These are phyloP conservation scores for Lipotes vexillifer DNA, from an alignment of 2,113 vertebrate species.

Conservation along the genomic window DNA sequence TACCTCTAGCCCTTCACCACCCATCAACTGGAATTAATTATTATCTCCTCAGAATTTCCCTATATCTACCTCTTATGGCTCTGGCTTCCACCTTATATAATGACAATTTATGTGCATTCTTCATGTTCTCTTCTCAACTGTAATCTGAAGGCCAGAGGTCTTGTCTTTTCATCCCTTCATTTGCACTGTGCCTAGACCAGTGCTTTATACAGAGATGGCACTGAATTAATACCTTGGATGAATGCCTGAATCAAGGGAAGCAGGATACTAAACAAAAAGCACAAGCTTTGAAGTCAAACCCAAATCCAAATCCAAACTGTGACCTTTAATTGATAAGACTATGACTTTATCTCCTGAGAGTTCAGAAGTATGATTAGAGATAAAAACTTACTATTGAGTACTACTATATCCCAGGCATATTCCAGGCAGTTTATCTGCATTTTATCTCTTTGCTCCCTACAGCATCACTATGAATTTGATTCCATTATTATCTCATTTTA, in stretches of 20 bases:
- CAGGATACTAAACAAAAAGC: neutral
- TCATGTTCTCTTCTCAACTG: neutral
- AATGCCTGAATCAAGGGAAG: neutral
- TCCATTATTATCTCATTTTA: neutral
- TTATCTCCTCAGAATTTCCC: neutral
- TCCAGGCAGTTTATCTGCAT: neutral
- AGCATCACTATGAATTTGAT: neutral
- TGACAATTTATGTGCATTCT: neutral
- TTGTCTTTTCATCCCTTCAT: neutral
- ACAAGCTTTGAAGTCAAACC: neutral
- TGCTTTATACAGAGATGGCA: neutral
- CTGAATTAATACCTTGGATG: neutral
- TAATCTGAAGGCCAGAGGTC: neutral
- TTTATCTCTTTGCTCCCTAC: neutral
- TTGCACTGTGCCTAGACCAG: neutral
- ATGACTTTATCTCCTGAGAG: neutral
- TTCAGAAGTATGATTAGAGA: neutral
- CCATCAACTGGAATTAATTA: neutral
- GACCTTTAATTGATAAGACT: neutral
- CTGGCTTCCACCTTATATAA: neutral
- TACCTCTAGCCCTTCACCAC: rapidly evolving
- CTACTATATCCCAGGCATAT: neutral
- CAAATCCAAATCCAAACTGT: neutral
- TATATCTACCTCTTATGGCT: neutral
- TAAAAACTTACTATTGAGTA: neutral